Base-by-base conservation (phyloP, 1,140 invertebrate species). In the Asbolus verrucosus region DNA sequence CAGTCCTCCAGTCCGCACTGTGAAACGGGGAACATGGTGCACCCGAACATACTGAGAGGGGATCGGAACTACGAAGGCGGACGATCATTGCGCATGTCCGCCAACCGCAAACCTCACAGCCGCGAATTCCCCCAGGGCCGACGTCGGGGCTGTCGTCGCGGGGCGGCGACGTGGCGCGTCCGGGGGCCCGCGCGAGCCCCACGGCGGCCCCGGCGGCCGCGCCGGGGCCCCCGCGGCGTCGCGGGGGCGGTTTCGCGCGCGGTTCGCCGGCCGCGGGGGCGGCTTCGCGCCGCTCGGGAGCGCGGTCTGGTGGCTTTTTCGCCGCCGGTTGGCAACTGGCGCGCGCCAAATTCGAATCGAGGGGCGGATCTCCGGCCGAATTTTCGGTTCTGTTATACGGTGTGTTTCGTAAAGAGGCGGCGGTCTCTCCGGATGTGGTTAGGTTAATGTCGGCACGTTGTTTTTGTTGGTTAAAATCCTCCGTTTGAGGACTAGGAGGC, bases 31-130 rank as follows among this genome's bases (percentile, higher is more conserved):
- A 81, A 81, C 80, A 80, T 80, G 80, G 78, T 77, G 75, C 74
- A 79, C 79, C 77, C 80, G 80, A 80, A 81, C 75, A 76, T 76
- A 81, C 80, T 81, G 80, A 80, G 76, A 72, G 79, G 79, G 79
- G 76, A 79, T 80, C 75, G 77, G 73, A 70, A 69, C 63, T 69
- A 73, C 76, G 76, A 79, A 76, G 68, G 66, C 72, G 60, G 65
- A 74, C 72, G 70, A 74, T 69, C 61, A 73, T 72, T 76, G 74
- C 76, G 78, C 78, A 67, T 54, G 46, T 54, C 46, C 46, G 21
- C 46, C 46, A 54, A 54, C 46, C 21, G 38, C 50, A 59, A 75
- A 75, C 74, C 31, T 61, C 14, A 72, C 38, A 43, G 54, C 65
- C 1, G 0, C 4, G 72, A 73, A 74, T 50, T 67, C 50, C 70